These are phyloP conservation scores for Falco peregrinus DNA, from an alignment of 2,797 vertebrate species.

Conservation along the genomic window DNA sequence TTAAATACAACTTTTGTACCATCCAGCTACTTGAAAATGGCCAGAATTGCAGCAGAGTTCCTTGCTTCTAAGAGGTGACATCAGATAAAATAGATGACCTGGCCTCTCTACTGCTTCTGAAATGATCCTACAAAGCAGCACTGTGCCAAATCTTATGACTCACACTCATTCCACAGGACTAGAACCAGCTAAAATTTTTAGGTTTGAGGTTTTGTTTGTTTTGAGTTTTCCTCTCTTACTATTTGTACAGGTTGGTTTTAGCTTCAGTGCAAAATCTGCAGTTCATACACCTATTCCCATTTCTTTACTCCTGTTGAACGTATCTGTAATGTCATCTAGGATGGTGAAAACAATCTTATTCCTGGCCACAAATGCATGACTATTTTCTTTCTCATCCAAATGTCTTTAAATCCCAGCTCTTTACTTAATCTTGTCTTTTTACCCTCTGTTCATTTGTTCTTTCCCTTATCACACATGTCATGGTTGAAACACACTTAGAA, in stretches of 20 bases:
- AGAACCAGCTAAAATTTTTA: not conserved
- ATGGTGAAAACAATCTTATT: not conserved
- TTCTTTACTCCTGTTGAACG: not conserved
- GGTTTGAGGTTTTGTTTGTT: not conserved
- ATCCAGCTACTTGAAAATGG: not conserved
- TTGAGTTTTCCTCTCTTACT: not conserved
- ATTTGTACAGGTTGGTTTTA: not conserved
- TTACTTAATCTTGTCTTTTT: not conserved
- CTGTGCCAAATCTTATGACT: not conserved
- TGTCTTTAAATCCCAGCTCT: not conserved
- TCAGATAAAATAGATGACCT: not conserved
- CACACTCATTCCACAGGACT: not conserved
- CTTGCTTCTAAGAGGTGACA: not conserved
- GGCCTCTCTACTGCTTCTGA: not conserved
- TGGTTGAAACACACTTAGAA: not conserved
- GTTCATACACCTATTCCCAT: not conserved
- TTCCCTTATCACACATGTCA: not conserved
- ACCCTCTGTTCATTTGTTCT: not conserved
- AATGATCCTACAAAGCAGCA: not conserved
- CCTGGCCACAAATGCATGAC: not conserved
- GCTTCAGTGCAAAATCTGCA: not conserved
- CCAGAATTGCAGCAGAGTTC: not conserved
- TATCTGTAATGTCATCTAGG: not conserved
- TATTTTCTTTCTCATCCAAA: not conserved
- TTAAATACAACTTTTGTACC: not conserved